Evolutionary conservation across 2,888 invertebrate genomes (phyloP), one percentile per base, ranked within the genome.

Genomic region (Heteropelma amictum): DNA sequence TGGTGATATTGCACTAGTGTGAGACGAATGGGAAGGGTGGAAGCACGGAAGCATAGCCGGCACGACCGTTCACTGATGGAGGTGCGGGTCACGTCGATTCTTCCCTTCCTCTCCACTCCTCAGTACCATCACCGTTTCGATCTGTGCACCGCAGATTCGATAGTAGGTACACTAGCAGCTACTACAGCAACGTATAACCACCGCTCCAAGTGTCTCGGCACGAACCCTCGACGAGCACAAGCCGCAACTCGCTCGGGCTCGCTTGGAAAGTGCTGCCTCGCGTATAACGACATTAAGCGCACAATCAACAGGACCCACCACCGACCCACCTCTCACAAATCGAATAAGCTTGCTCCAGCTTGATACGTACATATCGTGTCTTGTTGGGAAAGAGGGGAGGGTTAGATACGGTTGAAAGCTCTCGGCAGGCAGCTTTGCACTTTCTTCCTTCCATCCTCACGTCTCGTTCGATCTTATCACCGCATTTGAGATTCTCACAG

Each of bases 271-370:
- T 67, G 67, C 71, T 77, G 61, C 61, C 60, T 64, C 61, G 63
- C 69, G 72, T 73, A 72, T 86, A 86, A 86, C 83, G 81, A 79
- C 80, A 85, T 86, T 86, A 86, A 85, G 84, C 82, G 83, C 82
- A 84, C 85, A 86, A 86, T 85, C 86, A 85, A 86, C 83, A 83
- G 81, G 82, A 82, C 83, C 84, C 78, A 80, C 72, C 61, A 38
- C 17, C 61, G 40, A 12, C 51, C 63, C 56, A 49, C 79, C 80
- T 80, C 80, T 80, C 77, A 82, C 81, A 85, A 86, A 86, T 86
- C 86, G 83, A 86, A 86, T 86, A 85, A 86, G 82, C 81, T 76
- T 77, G 78, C 80, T 77, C 78, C 76, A 80, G 78, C 79, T 83
- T 73, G 85, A 85, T 85, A 86, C 61, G 60, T 67, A 72, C 77